Percentiles rank a stretch among this genome's conserved stretches.
These are phyloP conservation scores for Hemaris fuciformis DNA, from an alignment of 2,888 invertebrate species.

Conservation along the genomic window DNA sequence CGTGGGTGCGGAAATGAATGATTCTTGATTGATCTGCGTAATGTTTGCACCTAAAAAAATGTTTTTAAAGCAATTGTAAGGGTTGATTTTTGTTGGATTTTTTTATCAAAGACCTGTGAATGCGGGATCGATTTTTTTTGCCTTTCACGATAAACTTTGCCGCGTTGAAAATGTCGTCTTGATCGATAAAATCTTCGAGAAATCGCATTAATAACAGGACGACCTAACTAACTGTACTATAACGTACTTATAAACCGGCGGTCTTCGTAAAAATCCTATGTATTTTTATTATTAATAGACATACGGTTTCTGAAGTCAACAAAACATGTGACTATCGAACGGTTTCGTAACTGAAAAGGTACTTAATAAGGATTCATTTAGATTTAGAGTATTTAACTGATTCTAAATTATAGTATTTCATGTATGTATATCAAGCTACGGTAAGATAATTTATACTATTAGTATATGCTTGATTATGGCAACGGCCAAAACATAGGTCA, in stretches of 20 bases:
- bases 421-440: too few species aligned
- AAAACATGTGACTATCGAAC: too few species aligned
- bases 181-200: not conserved
- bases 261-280: not conserved
- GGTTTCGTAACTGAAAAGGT: too few species aligned
- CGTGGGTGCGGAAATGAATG: too few species aligned
- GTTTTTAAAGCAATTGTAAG: not conserved
- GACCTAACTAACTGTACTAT: not conserved
- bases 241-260: too few species aligned
- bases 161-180: not conserved
- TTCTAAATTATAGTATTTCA: too few species aligned
- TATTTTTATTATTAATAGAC: too few species aligned
- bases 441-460: too few species aligned
- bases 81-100: conserved; percentile 12
- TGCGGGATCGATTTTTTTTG: not conserved
- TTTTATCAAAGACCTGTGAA: not conserved
- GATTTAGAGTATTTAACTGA: too few species aligned
- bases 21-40: too few species aligned
- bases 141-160: not conserved
- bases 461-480: not conserved
- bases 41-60: conserved; percentile 5
- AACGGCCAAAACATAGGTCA: not conserved
- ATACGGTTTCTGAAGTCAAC: too few species aligned
- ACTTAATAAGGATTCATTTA: too few species aligned
- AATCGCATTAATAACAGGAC: not conserved